Conservation (phyloP, 2,888 invertebrate genomes). For the Tetranychus piercei region DNA sequence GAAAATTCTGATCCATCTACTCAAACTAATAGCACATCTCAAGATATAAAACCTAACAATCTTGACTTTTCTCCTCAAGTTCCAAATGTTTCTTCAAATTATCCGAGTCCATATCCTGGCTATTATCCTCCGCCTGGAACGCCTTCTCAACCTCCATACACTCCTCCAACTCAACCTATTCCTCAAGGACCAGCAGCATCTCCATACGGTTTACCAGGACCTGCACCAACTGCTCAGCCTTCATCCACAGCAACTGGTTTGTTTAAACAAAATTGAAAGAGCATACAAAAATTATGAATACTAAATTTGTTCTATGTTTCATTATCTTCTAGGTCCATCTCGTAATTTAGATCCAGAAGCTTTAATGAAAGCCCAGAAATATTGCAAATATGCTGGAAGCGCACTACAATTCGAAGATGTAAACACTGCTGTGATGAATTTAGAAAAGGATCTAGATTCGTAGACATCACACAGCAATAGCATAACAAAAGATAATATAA, state of each 20-base stretch:
- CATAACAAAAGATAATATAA: too few relatives aligned
- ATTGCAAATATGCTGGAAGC: conserved; percentile 85
- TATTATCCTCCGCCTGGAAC: neutral
- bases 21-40: neutral
- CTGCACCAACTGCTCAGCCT: neutral
- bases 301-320: neutral
- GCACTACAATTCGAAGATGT: conserved; percentile 89
- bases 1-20: neutral
- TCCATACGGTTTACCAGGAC: neutral
- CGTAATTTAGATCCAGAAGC: conserved; percentile 25
- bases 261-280: too few relatives aligned
- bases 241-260: neutral
- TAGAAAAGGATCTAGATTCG: conserved; percentile 65
- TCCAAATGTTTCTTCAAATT: neutral
- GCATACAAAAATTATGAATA: neutral
- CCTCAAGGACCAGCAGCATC: neutral
- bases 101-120: neutral
- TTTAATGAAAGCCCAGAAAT: conserved; percentile 63
- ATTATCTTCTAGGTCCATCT: neutral
- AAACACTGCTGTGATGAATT: conserved; percentile 64
- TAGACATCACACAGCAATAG: conserved; percentile 35
- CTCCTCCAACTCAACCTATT: neutral
- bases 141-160: neutral
- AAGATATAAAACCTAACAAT: neutral
- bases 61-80: neutral